Conservation (phyloP, 2,888 invertebrate genomes). For the Drosophila anomelani region DNA sequence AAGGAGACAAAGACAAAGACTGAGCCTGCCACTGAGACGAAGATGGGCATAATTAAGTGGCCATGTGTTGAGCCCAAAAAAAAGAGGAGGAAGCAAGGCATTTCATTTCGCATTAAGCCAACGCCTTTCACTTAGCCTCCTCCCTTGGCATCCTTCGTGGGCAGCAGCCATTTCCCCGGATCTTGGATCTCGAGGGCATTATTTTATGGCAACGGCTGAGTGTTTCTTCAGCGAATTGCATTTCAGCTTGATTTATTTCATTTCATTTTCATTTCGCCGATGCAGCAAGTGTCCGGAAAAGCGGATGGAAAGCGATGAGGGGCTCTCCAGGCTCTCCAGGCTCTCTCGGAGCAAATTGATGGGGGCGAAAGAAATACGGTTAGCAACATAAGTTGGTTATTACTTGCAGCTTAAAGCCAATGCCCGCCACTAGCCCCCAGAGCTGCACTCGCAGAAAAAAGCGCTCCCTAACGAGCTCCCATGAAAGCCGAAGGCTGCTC, state of each 20-base stretch:
- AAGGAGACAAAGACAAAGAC: background rate
- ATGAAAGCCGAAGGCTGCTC: background rate
- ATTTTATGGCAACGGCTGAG: conserved; percentile 71
- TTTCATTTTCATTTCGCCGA: conserved; percentile 71
- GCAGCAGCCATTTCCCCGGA: background rate
- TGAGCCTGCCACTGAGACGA: background rate
- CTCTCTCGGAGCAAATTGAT: conserved; percentile 57
- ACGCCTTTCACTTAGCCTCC: conserved; percentile 49
- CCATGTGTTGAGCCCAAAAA: conserved; percentile 50
- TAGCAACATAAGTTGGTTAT: conserved; percentile 79
- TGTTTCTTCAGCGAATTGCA: conserved; percentile 76
- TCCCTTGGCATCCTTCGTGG: background rate
- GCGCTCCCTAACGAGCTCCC: background rate
- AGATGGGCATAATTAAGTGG: conserved; percentile 51
- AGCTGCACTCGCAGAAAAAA: conserved; percentile 25
- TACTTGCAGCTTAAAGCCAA: conserved; percentile 76
- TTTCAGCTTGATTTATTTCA: conserved; percentile 79
- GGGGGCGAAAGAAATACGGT: conserved; percentile 73
- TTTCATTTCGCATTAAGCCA: conserved; percentile 67
- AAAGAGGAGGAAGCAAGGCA: conserved; percentile 42
- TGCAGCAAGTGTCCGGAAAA: conserved; percentile 54
- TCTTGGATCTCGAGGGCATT: conserved; percentile 46
- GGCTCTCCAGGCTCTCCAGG: background rate
- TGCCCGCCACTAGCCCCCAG: conserved; percentile 13
- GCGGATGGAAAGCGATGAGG: conserved; percentile 29